Conservation (phyloP, 2,113 vertebrate genomes). For the Notothenia rossii region DNA sequence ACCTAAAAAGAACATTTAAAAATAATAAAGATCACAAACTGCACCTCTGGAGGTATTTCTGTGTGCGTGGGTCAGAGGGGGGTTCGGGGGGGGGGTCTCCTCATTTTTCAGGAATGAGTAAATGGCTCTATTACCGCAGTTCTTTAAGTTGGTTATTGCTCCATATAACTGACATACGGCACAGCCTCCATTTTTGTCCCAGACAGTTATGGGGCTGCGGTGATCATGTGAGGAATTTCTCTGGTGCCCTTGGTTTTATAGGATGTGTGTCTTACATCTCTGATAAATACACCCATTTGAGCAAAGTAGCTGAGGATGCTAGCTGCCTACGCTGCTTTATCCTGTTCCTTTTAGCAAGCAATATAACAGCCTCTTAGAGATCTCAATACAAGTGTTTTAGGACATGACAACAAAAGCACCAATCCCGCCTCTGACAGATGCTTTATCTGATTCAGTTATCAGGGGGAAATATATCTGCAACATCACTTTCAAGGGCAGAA, state of each 20-base stretch:
- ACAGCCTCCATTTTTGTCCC: constrained; percentile 83
- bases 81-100: background rate
- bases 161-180: constrained; percentile 87
- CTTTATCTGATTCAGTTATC: constrained; percentile 58
- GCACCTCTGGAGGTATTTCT: constrained; percentile 14
- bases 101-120: constrained; percentile 81
- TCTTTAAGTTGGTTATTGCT: constrained; percentile 86
- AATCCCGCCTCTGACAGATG: constrained; percentile 35
- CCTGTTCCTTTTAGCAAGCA: constrained; percentile 49
- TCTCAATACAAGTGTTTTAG: constrained; percentile 67
- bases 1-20: constrained; percentile 27
- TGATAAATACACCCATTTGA: constrained; percentile 84
- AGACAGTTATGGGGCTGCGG: constrained; percentile 84
- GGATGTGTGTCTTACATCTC: constrained; percentile 82
- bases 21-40: background rate
- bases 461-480: constrained; percentile 48
- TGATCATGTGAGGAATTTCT: constrained; percentile 85
- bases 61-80: constrained; percentile 1
- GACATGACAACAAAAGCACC: constrained; percentile 60
- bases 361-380: constrained; percentile 62
- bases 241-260: constrained; percentile 87
- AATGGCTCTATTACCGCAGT: constrained; percentile 86
- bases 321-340: constrained; percentile 47
- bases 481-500: constrained; percentile 55
- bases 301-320: constrained; percentile 73